Evolutionary conservation across 2,888 invertebrate species (phyloP), one percentile per base, ranked within the genome.

Genomic region (Teleiodes luculella): DNA sequence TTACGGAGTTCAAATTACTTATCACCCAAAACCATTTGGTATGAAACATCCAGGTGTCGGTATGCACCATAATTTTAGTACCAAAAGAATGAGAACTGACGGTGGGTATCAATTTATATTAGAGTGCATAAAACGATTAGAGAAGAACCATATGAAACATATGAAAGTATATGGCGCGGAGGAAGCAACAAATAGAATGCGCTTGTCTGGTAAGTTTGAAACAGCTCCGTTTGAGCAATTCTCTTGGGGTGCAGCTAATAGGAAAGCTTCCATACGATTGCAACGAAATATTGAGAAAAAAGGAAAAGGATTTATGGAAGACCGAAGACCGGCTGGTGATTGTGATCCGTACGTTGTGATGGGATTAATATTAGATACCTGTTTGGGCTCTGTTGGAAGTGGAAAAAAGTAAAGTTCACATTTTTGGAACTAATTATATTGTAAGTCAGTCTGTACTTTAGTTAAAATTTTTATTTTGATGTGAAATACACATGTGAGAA

Each of bases 211-310:
- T 51, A 92, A 92, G 73, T 98, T 97, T 82, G 99, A 99, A 88
- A 99, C 99, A 0, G 95, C 98, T 47, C 95, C 95, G 18, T 98
- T 98, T 72, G 95, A 97, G 66, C 95, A 98, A 77, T 99, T 99
- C 82, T 93, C 94, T 55, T 91, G 93, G 76, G 97, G 96, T 43
- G 95, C 98, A 6, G 98, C 98, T 50, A 97, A 97, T 82, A 94
- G 98, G 66, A 96, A 95, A 53, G 94, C 95, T 65, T 97, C 97
- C 70, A 95, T 99, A 78, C 94, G 98, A 57, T 95, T 98, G 68
- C 97, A 97, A 30, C 92, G 97, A 49, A 93, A 94, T 55, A 96
- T 96, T 50, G 96, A 96, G 51, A 95, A 96, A 70, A 95, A 96
- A 20, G 95, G 95, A 66, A 95, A 94, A 76, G 98, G 98, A 1